Conservation (phyloP, 1,140 invertebrate species). For the Aporrectodea caliginosa region DNA sequence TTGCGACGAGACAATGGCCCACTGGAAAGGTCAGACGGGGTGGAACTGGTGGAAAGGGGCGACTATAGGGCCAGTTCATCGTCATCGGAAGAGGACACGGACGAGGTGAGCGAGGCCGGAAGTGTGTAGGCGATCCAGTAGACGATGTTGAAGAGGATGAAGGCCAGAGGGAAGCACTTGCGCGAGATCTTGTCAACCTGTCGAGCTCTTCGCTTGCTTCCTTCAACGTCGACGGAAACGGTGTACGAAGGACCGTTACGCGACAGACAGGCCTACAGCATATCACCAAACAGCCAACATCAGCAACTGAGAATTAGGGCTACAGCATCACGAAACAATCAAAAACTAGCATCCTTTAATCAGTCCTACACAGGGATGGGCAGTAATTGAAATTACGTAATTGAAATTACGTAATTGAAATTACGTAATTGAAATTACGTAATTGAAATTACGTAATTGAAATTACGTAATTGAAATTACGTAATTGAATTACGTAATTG, state of each 20-base stretch:
- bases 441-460: too few species aligned
- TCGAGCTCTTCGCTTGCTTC: constrained; percentile 15
- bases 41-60: not conserved
- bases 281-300: too few species aligned
- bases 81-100: not conserved
- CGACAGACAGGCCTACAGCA: too few species aligned
- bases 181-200: constrained; percentile 73
- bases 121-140: constrained; percentile 75
- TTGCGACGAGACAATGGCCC: not conserved
- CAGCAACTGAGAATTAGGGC: too few species aligned
- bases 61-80: not conserved
- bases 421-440: too few species aligned
- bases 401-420: too few species aligned
- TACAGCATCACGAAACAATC: too few species aligned
- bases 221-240: constrained; percentile 13
- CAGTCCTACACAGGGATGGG: too few species aligned
- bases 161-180: constrained; percentile 80
- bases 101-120: not conserved
- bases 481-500: too few species aligned
- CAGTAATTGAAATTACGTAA: too few species aligned
- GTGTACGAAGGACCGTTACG: not conserved
- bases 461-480: too few species aligned
- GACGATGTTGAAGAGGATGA: constrained; percentile 75
- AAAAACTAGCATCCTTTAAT: too few species aligned
- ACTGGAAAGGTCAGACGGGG: not conserved